Evolutionary conservation across 2,888 invertebrate species (phyloP), one percentile per base, ranked within the genome.

Genomic region (Aphidius colemani): DNA sequence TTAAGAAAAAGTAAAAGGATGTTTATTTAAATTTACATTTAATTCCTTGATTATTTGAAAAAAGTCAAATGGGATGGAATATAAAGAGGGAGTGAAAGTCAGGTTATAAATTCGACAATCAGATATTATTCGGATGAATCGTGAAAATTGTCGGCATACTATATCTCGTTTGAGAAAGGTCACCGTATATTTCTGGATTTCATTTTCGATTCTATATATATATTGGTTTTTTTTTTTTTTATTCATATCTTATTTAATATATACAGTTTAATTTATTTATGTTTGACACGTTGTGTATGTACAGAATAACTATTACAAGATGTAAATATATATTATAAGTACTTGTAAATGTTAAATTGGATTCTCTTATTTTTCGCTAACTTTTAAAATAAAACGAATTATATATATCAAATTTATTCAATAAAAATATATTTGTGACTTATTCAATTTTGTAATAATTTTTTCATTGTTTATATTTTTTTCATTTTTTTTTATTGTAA

Each of bases 151-250:
- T 44, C 57, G 49, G 41, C 50, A 43, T 49, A 44, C 40, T 46
- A 8, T 30, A 30, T 30, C 18, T 48, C 40, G 40, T 49, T 44
- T 56, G 63, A 51, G 63, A 70, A 70, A 70, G 70, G 70, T 70
- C 70, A 68, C 64, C 64, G 61, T 61, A 64, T 69, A 70, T 70
- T 70, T 69, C 67, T 65, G 67, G 66, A 40, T n/a, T 56, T 43
- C 56, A 60, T 60, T 18, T 45, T 11, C 13, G 11, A 40, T 56
- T 56, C 49, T 55, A 41, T 64, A 43, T 59, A 11, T 59, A 41
- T 46, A 9, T 18, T 49, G 1, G 7, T 53, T 8, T n/a, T 40
- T 53, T 9, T 10, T n/a, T 30, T 30, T 30, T 53, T 10, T 53
- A 18, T 18, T 7, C 51, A 30, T 53, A 40, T n/a, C 41, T 53